These are phyloP conservation scores for Lycorma delicatula DNA, from an alignment of 1,140 invertebrate genomes.

Conservation along the genomic window DNA sequence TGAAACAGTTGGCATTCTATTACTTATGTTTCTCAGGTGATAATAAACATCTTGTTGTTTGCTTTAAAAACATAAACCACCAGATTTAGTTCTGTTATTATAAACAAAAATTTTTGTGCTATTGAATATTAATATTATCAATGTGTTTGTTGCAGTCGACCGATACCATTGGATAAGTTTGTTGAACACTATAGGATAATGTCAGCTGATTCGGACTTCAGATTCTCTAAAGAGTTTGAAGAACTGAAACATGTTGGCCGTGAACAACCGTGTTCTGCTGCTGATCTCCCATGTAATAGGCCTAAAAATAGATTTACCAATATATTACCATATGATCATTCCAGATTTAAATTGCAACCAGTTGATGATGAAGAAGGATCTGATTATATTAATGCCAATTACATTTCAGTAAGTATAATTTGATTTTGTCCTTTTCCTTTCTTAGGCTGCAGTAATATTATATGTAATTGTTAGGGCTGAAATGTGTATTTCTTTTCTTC, in stretches of 20 bases:
- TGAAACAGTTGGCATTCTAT: no score
- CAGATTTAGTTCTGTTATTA: no score
- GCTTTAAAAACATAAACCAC: no score
- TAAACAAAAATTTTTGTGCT: no score
- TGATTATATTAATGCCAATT: slow-evolving; percentile 96
- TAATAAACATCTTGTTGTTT: no score
- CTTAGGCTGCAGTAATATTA: no score
- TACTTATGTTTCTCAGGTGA: no score
- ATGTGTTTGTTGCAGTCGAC: slow-evolving; percentile 53
- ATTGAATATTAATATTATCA: no score
- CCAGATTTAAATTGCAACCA: slow-evolving; percentile 86
- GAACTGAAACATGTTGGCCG: slow-evolving; percentile 90
- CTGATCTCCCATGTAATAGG: slow-evolving; percentile 90
- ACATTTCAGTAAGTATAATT: slow-evolving; percentile 73
- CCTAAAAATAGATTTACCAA: slow-evolving; percentile 99
- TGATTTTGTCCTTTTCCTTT: no score
- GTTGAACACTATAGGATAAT: slow-evolving; percentile 88
- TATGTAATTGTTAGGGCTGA: no score
- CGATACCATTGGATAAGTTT: slow-evolving; percentile 84
- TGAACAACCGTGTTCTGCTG: slow-evolving; percentile 80
- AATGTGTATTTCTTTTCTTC: no score
- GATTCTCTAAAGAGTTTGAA: slow-evolving; percentile 98
- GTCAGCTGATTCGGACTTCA: slow-evolving; percentile 96
- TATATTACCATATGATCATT: slow-evolving; percentile 96
- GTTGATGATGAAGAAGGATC: slow-evolving; percentile 95